Conservation (phyloP, 2,888 invertebrate genomes). For the Cephus sareptanus region DNA sequence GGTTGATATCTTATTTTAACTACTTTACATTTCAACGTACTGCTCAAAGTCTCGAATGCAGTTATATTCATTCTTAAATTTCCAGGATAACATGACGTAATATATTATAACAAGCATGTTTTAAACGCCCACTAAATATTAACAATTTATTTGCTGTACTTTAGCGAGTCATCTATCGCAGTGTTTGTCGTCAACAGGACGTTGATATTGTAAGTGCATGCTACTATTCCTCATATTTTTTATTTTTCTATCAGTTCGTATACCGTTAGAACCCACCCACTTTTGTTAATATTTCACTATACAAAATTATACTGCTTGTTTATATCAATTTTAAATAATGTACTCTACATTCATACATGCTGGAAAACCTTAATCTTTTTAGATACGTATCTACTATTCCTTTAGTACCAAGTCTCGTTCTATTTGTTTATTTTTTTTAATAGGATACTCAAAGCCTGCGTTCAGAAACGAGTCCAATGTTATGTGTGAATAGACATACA, state of each 20-base stretch:
- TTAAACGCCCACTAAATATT: slow-evolving; percentile 38
- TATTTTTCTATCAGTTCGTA: neutral
- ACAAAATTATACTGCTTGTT: neutral
- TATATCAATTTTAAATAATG: neutral
- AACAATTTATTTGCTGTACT: slow-evolving; percentile 48
- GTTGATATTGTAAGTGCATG: slow-evolving; percentile 63
- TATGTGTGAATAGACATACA: slow-evolving; percentile 45
- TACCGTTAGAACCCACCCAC: neutral
- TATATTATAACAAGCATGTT: neutral
- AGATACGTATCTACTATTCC: neutral
- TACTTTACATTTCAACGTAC: neutral
- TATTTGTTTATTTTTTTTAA: neutral
- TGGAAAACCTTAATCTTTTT: neutral
- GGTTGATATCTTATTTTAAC: neutral
- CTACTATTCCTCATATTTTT: slow-evolving; percentile 19
- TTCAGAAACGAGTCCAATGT: slow-evolving; percentile 63
- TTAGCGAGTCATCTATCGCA: slow-evolving; percentile 61
- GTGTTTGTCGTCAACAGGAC: slow-evolving; percentile 54
- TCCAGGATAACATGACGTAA: neutral
- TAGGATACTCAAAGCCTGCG: slow-evolving; percentile 43
- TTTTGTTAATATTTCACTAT: neutral
- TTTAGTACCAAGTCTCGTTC: neutral
- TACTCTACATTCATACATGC: neutral
- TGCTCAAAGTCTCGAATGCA: neutral
- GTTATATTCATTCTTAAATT: neutral